These are phyloP conservation scores for Sinelater perroti DNA, from an alignment of 2,888 invertebrate species.

Conservation along the genomic window DNA sequence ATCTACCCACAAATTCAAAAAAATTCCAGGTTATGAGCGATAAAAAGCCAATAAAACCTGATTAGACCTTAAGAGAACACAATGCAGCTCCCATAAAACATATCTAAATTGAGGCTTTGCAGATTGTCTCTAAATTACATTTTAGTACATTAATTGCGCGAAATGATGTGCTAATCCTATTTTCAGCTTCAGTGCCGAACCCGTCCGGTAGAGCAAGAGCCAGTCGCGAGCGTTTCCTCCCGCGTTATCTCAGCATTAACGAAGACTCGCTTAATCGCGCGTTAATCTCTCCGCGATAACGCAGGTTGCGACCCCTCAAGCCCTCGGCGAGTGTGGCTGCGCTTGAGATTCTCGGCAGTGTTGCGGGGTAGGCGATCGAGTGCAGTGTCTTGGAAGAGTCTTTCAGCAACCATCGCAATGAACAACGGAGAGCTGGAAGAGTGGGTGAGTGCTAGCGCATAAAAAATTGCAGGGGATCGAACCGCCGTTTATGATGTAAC, in stretches of 20 bases:
- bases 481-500: constrained; percentile 17
- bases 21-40: too few species aligned
- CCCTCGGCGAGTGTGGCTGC: constrained; percentile 19
- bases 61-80: too few species aligned
- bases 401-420: constrained; percentile 6
- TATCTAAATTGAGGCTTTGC: constrained; percentile 28
- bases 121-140: constrained; percentile 14
- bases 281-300: constrained; percentile 18
- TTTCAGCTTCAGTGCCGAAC: constrained; percentile 25
- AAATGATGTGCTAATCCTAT: constrained; percentile 27
- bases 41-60: too few species aligned
- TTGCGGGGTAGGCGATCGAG: constrained; percentile 7
- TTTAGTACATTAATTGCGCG: constrained; percentile 24
- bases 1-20: too few species aligned
- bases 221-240: constrained; percentile 21
- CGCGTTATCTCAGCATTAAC: constrained; percentile 9
- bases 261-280: constrained; percentile 18
- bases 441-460: constrained; percentile 15
- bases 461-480: neutral
- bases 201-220: constrained; percentile 7
- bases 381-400: constrained; percentile 2
- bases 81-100: too few species aligned
- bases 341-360: constrained; percentile 16
- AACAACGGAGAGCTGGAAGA: constrained; percentile 5
- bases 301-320: constrained; percentile 21